Evolutionary conservation across 2,113 vertebrate species (phyloP).

Genomic region (Pseudolaguvia tuberculata): DNA sequence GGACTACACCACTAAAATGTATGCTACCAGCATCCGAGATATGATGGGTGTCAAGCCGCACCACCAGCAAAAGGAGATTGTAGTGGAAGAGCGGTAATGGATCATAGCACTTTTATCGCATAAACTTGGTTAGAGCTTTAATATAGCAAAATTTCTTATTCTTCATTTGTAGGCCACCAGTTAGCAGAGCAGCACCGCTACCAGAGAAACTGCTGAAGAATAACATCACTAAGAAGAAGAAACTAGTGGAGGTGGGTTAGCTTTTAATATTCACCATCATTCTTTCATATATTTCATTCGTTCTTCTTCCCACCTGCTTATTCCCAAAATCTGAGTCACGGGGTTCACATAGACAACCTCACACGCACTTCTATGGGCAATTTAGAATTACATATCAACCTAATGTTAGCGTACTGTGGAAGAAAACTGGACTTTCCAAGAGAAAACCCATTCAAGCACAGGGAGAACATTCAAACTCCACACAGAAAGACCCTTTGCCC

Average conservation of each 20-base stretch:
- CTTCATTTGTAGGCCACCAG: conserved; percentile 75
- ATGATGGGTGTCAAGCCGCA: conserved; percentile 93
- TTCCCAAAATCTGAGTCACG: too few relatives aligned
- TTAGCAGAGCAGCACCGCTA: conserved; percentile 88
- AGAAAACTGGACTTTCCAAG: too few relatives aligned
- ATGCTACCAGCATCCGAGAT: conserved; percentile 85
- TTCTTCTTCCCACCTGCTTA: too few relatives aligned
- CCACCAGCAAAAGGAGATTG: conserved; percentile 84
- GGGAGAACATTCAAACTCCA: too few relatives aligned
- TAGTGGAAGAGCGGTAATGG: conserved; percentile 84
- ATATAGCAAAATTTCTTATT: not conserved
- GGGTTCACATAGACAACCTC: too few relatives aligned
- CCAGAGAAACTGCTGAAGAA: conserved; percentile 93
- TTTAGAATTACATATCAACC: too few relatives aligned
- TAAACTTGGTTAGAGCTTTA: not conserved
- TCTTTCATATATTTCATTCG: too few relatives aligned
- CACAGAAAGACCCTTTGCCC: too few relatives aligned
- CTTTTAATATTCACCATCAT: not conserved
- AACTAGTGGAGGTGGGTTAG: conserved; percentile 78
- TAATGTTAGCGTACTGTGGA: too few relatives aligned
- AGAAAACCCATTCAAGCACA: too few relatives aligned
- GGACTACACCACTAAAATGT: conserved; percentile 91
- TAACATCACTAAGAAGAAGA: conserved; percentile 89
- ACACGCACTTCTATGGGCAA: too few relatives aligned
- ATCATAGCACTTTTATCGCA: not conserved